Conservation (phyloP, 2,888 invertebrate genomes). For the Alcis repandata region DNA sequence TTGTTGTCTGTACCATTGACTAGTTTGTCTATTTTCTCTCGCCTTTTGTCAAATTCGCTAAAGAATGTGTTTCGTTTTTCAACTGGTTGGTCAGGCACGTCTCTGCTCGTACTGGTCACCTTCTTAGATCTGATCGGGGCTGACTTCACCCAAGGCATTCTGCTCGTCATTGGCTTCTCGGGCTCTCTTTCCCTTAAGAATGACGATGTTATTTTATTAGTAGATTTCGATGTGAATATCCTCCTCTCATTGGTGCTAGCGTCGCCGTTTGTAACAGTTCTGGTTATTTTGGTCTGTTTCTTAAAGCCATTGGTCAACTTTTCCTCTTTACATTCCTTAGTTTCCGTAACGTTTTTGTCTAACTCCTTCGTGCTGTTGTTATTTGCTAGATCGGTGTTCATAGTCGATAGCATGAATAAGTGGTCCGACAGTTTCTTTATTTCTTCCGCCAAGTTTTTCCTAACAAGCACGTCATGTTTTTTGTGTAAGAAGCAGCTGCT, state of each 20-base stretch:
- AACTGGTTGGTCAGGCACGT: conserved; percentile 89
- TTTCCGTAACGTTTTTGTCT: conserved; percentile 76
- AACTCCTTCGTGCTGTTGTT: conserved; percentile 77
- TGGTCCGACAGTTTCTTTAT: conserved; percentile 94
- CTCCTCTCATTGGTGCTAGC: conserved; percentile 67
- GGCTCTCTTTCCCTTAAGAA: conserved; percentile 75
- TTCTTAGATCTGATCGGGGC: conserved; percentile 86
- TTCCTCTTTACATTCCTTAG: conserved; percentile 69
- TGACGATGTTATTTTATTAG: conserved; percentile 72
- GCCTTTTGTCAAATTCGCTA: conserved; percentile 79
- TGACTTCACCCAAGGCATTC: conserved; percentile 85
- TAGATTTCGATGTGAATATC: conserved; percentile 77
- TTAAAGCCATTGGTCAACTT: conserved; percentile 74
- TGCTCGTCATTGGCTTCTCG: conserved; percentile 81
- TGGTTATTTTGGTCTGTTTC: conserved; percentile 70
- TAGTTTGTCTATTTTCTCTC: conserved; percentile 80
- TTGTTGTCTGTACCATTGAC: conserved; percentile 74
- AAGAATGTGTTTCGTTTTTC: conserved; percentile 86
- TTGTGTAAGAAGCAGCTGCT: conserved; percentile 89
- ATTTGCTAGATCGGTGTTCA: conserved; percentile 86
- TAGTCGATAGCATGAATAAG: conserved; percentile 89
- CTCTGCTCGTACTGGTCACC: conserved; percentile 89
- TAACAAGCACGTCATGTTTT: conserved; percentile 87
- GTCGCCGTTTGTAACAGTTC: conserved; percentile 72
- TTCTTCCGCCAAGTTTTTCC: conserved; percentile 92